Base-by-base conservation (phyloP, 2,797 vertebrate species). In the Amblyraja radiata region DNA sequence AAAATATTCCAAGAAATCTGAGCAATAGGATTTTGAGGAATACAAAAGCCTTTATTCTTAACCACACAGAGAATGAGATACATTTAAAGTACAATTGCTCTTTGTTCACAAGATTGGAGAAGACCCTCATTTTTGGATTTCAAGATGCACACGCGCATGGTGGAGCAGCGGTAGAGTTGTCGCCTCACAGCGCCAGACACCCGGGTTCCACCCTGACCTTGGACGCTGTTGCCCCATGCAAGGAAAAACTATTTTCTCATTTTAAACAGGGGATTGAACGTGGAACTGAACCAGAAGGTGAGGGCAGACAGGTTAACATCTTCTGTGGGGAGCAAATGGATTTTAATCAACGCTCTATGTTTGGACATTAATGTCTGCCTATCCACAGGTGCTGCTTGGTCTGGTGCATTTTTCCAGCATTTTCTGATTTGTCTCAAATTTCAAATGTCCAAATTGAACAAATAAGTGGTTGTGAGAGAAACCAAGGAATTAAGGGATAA, bases 401-500 rank as follows among this genome's bases (percentile, higher is more conserved):
- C 36, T 14, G 23, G 10, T 65, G 8, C 16, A n/a, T 21, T 88
- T 88, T 65, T 28, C 61, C 28, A 32, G 61, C 61, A 88, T 88
- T 88, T 88, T 65, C 61, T 21, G 2, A 65, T 65, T 88, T 21
- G 84, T 88, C n/a, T 88, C 61, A 65, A 65, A 88, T 88, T 88
- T 88, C 84, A 88, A 36, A 32, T 65, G 58, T 65, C 84, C 61
- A 65, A 88, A 7, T 88, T 32, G 1, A n/a, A 88, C 61, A 18
- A 88, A 65, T 65, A 65, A 65, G 28, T 65, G 61, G n/a, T 65
- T 32, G 32, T 88, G 84, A 88, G 36, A 88, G 84, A 88, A 88
- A 65, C 61, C 9, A 18, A 61, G n/a, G 11, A 25, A 84, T 84
- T 84, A 54, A 54, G 79, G 39, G 54, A 61, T 63, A 84, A 84